These are phyloP conservation scores for Cyprinodon brontotheroides DNA, from an alignment of 2,113 vertebrate species.

Conservation along the genomic window DNA sequence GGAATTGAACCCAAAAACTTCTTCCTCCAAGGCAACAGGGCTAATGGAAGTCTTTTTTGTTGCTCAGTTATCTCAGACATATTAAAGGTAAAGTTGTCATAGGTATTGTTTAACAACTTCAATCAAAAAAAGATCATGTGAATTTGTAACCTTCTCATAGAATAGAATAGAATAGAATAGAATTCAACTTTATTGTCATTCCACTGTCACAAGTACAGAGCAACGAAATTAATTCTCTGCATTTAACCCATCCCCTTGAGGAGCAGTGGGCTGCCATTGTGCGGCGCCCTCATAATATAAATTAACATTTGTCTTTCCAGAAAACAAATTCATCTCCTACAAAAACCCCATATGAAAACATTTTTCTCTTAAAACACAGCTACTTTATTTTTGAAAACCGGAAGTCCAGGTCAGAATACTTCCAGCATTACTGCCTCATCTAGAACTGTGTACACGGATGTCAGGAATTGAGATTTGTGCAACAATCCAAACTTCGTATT, in stretches of 20 bases:
- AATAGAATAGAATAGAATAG: too few species aligned
- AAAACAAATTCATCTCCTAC: not conserved
- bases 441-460: not conserved
- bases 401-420: not conserved
- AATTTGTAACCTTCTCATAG: not conserved
- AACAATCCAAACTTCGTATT: conserved; percentile 6
- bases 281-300: too few species aligned
- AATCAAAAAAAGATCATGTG: not conserved
- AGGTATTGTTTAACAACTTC: not conserved
- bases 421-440: not conserved
- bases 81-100: not conserved
- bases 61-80: not conserved
- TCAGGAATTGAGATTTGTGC: conserved; percentile 6
- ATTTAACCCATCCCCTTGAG: too few species aligned
- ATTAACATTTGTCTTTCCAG: not conserved
- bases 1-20: too few species aligned
- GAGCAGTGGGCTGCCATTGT: too few species aligned
- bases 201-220: too few species aligned
- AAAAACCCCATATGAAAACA: too few species aligned
- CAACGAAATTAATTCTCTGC: too few species aligned
- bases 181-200: too few species aligned
- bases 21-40: too few species aligned
- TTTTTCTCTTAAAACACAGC: not conserved
- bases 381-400: not conserved
- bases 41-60: too few species aligned